Base-by-base conservation (phyloP, 2,888 invertebrate species). In the Clitarchus hookeri region DNA sequence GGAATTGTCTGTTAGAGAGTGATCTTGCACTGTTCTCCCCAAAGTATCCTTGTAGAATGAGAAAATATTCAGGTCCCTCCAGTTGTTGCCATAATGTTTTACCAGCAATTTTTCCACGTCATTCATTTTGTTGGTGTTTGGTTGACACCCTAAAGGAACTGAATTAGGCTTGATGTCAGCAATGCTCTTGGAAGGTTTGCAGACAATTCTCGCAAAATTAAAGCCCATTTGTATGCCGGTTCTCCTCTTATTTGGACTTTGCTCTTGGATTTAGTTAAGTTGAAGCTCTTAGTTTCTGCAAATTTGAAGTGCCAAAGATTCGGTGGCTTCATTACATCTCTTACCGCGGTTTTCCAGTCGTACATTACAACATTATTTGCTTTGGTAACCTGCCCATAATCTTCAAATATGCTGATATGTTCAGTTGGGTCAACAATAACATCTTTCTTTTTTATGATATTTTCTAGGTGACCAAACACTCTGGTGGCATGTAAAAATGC, bases 221-320 rank as follows among this genome's bases (percentile, higher is more conserved):
- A 82, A 26, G 26, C 9, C 44, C 26, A 8, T n/a, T 23, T 82
- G 48, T 48, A 48, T 48, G 48, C 48, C 48, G 48, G 27, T 23
- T 82, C 36, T 27, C 23, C 82, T 82, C 82, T 1, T 27, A 27
- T 82, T 23, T 0, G 19, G 1, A 82, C 27, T 44, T 82, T 82
- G 11, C 82, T 13, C 26, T 44, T 82, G 12, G 26, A 26, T 82
- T 82, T 26, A 44, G 44, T 9, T 82, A 82, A 27, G 19, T 26
- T 27, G 82, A 82, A 82, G 48, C 26, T 11, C 26, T 82, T 82
- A 25, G 82, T 44, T 82, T 82, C 26, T 82, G 82, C 82, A 82
- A 27, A 82, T 82, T 26, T 82, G 36, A 82, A 82, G 82, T 27
- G 36, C 23, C 82, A 82, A 82, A 82, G 8, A 82, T 82, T n/a